phyloP scores from a whole-genome alignment of 2,113 vertebrate species.

The Nothocercus julius region DNA sequence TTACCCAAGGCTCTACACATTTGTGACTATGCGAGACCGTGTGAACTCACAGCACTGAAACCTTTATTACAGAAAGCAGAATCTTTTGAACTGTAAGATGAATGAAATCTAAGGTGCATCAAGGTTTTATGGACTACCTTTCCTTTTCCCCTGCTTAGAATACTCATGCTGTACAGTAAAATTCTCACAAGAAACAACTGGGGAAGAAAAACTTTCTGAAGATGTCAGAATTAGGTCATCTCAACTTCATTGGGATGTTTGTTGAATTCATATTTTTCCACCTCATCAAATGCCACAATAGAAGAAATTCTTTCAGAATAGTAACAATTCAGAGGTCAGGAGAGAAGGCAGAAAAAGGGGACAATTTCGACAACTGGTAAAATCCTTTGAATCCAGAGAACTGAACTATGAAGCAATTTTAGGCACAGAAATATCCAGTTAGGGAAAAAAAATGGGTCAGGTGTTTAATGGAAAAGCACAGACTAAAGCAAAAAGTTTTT shows the following conservation, averaged over 20 bases:
- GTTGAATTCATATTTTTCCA: conserved; percentile 34
- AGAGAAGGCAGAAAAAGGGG: conserved; percentile 31
- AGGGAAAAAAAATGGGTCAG: conserved; percentile 59
- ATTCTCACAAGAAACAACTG: not conserved
- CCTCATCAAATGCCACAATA: conserved; percentile 6
- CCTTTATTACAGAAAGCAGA: not conserved
- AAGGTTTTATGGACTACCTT: not conserved
- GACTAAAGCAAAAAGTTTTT: conserved; percentile 24
- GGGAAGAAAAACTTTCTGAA: not conserved
- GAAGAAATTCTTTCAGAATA: conserved; percentile 25
- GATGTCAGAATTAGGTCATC: not conserved
- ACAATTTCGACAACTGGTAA: not conserved
- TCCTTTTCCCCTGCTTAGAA: not conserved
- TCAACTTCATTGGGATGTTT: conserved; percentile 19
- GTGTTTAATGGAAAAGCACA: conserved; percentile 54
- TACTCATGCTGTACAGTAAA: not conserved
- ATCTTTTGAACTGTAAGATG: not conserved
- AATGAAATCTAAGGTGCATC: not conserved
- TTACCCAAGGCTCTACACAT: not conserved
- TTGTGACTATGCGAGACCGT: not conserved
- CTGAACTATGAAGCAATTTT: conserved; percentile 46
- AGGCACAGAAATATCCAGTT: conserved; percentile 31
- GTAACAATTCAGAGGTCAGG: conserved; percentile 38
- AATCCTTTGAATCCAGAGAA: conserved; percentile 46
- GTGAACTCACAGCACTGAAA: not conserved